Evolutionary conservation across 2,797 vertebrate genomes (phyloP), one percentile per base, ranked within the genome.

Genomic region (Fundulus diaphanus): DNA sequence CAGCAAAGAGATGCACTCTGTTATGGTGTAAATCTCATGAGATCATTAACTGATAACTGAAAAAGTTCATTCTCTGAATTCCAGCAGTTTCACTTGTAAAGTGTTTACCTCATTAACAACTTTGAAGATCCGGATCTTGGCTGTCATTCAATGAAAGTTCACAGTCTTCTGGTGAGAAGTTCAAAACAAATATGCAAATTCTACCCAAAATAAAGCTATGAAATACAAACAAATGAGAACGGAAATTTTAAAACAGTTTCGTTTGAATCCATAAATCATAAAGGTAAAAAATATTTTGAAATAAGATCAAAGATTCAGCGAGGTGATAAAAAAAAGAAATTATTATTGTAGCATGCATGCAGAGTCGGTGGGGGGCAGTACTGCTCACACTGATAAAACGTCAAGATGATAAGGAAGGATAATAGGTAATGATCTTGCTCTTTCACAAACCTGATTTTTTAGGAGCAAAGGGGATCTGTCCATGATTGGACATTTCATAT

Each of bases 31-130:
- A 80, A 77, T 67, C 57, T 52, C 48, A 27, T 0, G 35, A 90
- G 90, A 86, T 91, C 87, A 71, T 51, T 69, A 11, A 66, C 82
- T 87, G 84, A 89, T 87, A 81, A 82, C 79, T 70, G 63, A 82
- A 51, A 72, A n/a, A 69, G 72, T 85, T 82, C 90, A 88, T 49
- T 82, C 70, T 9, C 74, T 73, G 72, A 67, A 72, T 77, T 74
- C 73, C 18, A 54, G 69, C 70, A 73, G 33, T 88, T 42, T 85
- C 68, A 68, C 74, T 77, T 83, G 77, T 67, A 57, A 68, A 79
- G 65, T 82, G 71, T 83, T 90, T 61, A 67, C 85, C 83, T 86
- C 81, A 70, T 83, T 85, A 80, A 80, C 35, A 74, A 77, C 79
- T 88, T 79, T 48, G 65, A 65, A 42, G 59, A 56, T 75, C 29